Conservation (phyloP, 2,113 vertebrate genomes). For the Percopsis transmontana region DNA sequence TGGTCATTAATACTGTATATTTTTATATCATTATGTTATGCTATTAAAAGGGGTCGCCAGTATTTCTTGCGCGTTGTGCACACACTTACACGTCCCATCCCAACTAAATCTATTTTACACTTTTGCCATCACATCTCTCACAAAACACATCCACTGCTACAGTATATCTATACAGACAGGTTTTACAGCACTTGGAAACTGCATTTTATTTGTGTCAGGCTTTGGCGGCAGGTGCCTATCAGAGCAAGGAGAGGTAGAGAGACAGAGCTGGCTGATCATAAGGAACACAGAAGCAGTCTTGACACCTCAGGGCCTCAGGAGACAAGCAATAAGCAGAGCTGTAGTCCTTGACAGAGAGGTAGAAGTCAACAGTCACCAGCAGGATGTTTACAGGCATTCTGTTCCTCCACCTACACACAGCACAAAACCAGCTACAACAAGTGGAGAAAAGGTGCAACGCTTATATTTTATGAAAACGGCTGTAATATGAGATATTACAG, state of each 20-base stretch:
- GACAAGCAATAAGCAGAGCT: not conserved
- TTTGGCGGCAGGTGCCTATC: not conserved
- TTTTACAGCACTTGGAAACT: not conserved
- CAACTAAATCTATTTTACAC: no score
- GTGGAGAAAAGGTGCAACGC: no score
- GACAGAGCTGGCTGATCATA: not conserved
- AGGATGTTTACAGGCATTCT: not conserved
- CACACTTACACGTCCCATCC: no score
- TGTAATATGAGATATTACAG: not conserved
- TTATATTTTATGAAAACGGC: not conserved
- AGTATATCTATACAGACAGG: no score
- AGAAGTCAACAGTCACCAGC: not conserved
- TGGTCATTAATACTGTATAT: no score
- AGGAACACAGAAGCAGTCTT: slow-evolving; percentile 2
- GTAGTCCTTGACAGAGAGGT: slow-evolving; percentile 5
- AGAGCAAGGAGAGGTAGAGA: not conserved
- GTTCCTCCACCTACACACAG: not conserved
- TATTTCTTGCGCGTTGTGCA: no score
- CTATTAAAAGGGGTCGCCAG: no score
- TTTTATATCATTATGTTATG: no score
- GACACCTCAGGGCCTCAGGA: not conserved
- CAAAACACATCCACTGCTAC: no score
- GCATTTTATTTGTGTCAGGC: not conserved
- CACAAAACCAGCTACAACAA: not conserved
- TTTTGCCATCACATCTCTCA: no score